A percentile compares a stretch with the other conserved stretches of the same genome.
Conservation (phyloP, 2,888 invertebrate genomes). For the Drosophila kuntzei region DNA sequence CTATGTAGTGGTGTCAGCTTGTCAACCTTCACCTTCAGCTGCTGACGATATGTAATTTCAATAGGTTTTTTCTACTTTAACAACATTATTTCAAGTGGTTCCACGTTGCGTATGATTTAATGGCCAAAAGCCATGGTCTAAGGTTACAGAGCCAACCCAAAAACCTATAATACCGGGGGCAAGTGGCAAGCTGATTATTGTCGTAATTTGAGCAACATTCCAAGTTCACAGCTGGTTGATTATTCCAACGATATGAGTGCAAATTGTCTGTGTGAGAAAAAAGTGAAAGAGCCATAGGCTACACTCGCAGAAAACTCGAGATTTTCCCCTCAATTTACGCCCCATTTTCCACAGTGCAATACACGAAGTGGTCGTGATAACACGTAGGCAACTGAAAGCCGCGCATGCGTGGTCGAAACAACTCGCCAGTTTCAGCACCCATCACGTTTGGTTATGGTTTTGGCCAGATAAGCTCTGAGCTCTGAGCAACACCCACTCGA, state of each 20-base stretch:
- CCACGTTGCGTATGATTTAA: conserved; percentile 54
- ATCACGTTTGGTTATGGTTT: conserved; percentile 27
- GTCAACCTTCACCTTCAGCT: conserved; percentile 70
- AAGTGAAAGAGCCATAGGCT: conserved; percentile 52
- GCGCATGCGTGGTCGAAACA: conserved; percentile 68
- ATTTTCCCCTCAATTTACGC: conserved; percentile 17
- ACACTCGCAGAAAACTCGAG: conserved; percentile 36
- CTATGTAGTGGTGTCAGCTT: conserved; percentile 10
- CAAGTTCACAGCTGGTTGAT: conserved; percentile 54
- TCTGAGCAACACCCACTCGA: conserved; percentile 69
- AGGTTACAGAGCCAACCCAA: conserved; percentile 44
- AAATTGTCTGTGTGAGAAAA: conserved; percentile 56
- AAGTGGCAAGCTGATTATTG: conserved; percentile 35
- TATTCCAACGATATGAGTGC: conserved; percentile 16
- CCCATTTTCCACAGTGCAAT: conserved; percentile 30
- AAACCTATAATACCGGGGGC: conserved; percentile 7
- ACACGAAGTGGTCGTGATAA: conserved; percentile 70
- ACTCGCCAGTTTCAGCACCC: conserved; percentile 23
- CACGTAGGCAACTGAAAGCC: conserved; percentile 68
- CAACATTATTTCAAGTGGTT: conserved; percentile 63
- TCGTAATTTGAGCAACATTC: conserved; percentile 61
- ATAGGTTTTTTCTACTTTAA: conserved; percentile 45
- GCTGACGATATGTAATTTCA: conserved; percentile 66
- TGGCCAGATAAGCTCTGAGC: conserved; percentile 51
- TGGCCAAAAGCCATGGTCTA: conserved; percentile 42